Percentiles rank a stretch among this genome's conserved stretches.
phyloP scores from a whole-genome alignment of 2,888 invertebrate genomes.

The Lydus trimaculatus region DNA sequence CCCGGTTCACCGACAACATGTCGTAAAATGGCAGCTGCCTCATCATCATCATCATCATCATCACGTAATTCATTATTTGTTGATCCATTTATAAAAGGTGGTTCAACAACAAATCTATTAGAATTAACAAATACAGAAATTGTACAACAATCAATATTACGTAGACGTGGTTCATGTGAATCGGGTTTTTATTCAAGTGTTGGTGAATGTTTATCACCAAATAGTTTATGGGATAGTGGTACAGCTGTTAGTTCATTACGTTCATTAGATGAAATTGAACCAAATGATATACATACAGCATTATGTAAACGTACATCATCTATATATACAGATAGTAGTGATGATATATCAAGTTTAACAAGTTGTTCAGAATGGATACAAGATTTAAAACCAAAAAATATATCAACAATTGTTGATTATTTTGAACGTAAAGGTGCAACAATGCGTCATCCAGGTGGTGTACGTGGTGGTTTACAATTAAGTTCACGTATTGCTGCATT shows the following conservation, averaged over 20 bases:
- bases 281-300: constrained; percentile 64
- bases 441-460: constrained; percentile 62
- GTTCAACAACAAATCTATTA: constrained; percentile 56
- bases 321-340: constrained; percentile 87
- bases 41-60: constrained; percentile 46
- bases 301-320: constrained; percentile 76
- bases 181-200: constrained; percentile 90
- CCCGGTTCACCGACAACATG: constrained; percentile 63
- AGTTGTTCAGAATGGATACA: constrained; percentile 78
- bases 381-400: constrained; percentile 69
- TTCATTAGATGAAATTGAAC: constrained; percentile 67
- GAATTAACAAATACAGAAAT: constrained; percentile 50
- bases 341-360: constrained; percentile 82
- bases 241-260: constrained; percentile 67
- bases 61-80: constrained; percentile 62
- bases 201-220: constrained; percentile 64
- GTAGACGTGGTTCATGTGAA: constrained; percentile 84
- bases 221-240: constrained; percentile 65
- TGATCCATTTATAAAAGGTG: constrained; percentile 62
- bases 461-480: constrained; percentile 55
- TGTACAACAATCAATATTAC: constrained; percentile 54
- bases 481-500: constrained; percentile 57
- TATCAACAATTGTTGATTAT: constrained; percentile 86
- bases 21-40: constrained; percentile 51
- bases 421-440: constrained; percentile 80